Conservation (phyloP, 2,888 invertebrate species). For the Pollenia griseotomentosa region DNA sequence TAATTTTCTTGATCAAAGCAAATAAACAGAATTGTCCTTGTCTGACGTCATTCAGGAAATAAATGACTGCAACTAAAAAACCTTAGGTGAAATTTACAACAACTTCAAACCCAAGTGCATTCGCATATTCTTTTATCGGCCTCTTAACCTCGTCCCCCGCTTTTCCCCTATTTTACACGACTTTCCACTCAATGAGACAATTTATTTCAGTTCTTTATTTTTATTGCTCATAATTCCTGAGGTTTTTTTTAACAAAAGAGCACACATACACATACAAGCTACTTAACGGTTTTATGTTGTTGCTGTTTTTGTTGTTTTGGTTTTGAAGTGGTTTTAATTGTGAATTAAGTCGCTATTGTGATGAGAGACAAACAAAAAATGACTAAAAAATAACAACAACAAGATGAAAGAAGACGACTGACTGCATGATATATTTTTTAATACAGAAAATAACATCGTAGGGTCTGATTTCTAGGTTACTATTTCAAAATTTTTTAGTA, state of each 20-base stretch:
- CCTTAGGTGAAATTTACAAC: slow-evolving; percentile 47
- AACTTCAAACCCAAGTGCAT: slow-evolving; percentile 75
- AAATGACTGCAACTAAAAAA: background rate
- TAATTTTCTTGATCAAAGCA: slow-evolving; percentile 64
- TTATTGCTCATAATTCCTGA: slow-evolving; percentile 51
- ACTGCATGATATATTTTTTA: slow-evolving; percentile 27
- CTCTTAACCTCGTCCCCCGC: slow-evolving; percentile 35
- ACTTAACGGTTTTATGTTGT: slow-evolving; percentile 66
- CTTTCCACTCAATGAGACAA: slow-evolving; percentile 65
- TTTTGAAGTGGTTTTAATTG: slow-evolving; percentile 82
- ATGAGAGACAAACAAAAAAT: slow-evolving; percentile 67
- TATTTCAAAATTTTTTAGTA: slow-evolving; percentile 50
- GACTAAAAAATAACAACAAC: slow-evolving; percentile 22
- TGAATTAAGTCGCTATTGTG: slow-evolving; percentile 83
- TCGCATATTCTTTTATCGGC: slow-evolving; percentile 13
- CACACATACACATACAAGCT: slow-evolving; percentile 46
- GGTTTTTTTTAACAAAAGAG: slow-evolving; percentile 61
- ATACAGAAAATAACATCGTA: background rate
- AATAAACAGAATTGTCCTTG: slow-evolving; percentile 75
- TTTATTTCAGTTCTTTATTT: slow-evolving; percentile 37
- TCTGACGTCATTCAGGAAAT: slow-evolving; percentile 73
- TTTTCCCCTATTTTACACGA: background rate
- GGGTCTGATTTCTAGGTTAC: slow-evolving; percentile 62
- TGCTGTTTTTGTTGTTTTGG: slow-evolving; percentile 34
- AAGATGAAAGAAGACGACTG: slow-evolving; percentile 34